Percentiles rank a stretch among this genome's conserved stretches.
These are phyloP conservation scores for Trachemys scripta DNA, from an alignment of 2,113 vertebrate species.

Conservation along the genomic window DNA sequence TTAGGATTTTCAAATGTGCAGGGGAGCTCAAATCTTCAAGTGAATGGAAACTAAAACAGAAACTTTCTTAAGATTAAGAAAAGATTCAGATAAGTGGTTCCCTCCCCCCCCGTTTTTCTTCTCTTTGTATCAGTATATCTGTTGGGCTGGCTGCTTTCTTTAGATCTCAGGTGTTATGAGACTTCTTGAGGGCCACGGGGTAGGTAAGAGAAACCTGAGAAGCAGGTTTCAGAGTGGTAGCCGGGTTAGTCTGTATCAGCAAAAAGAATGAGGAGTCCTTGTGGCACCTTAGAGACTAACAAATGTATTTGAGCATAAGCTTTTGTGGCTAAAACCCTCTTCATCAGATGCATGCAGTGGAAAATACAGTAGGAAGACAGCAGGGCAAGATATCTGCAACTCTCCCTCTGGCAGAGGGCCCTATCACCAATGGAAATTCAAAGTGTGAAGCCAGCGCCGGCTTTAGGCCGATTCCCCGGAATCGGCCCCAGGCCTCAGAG, in stretches of 20 bases:
- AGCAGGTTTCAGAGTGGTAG: too few species aligned
- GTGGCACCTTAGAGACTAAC: too few species aligned
- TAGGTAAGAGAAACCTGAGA: background rate
- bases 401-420: too few species aligned
- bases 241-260: too few species aligned
- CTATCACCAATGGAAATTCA: background rate
- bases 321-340: too few species aligned
- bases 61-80: background rate
- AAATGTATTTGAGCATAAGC: too few species aligned
- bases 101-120: background rate
- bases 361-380: too few species aligned
- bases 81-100: constrained; percentile 4
- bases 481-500: too few species aligned
- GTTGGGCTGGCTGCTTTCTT: background rate
- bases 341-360: too few species aligned
- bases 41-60: background rate
- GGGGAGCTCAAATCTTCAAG: background rate
- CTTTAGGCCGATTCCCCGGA: too few species aligned
- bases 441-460: background rate
- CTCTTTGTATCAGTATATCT: constrained; percentile 5
- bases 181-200: background rate
- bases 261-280: too few species aligned
- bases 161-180: background rate
- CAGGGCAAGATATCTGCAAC: background rate
- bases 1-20: background rate